These are phyloP conservation scores for Microplitis demolitor DNA, from an alignment of 1,140 invertebrate genomes.

Conservation along the genomic window DNA sequence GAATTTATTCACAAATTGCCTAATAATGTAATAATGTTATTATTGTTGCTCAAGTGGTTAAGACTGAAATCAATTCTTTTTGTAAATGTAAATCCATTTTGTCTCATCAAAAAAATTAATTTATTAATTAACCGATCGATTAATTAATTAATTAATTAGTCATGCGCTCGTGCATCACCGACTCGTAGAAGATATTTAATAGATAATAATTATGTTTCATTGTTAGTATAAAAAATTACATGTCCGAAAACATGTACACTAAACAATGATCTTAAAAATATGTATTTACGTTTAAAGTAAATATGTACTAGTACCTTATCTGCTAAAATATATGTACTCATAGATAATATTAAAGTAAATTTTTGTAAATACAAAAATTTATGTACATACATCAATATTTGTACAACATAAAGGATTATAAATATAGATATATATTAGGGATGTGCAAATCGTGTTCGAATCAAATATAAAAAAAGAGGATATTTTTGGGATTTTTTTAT, in stretches of 20 bases:
- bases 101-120: background rate
- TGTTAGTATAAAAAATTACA: background rate
- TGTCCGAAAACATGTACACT: too few relatives aligned
- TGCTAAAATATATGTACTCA: background rate
- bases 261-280: too few relatives aligned
- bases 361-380: slow-evolving; percentile 19
- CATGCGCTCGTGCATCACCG: too few relatives aligned
- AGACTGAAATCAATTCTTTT: slow-evolving; percentile 24
- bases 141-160: too few relatives aligned
- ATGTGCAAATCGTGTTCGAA: too few relatives aligned
- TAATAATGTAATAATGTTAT: background rate
- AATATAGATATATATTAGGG: too few relatives aligned
- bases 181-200: too few relatives aligned
- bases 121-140: background rate
- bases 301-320: background rate
- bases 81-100: slow-evolving; percentile 12
- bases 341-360: slow-evolving; percentile 11
- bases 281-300: background rate
- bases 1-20: slow-evolving; percentile 1
- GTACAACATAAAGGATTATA: slow-evolving; percentile 25
- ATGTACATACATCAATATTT: slow-evolving; percentile 14
- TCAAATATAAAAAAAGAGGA: too few relatives aligned
- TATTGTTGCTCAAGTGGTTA: slow-evolving; percentile 30
- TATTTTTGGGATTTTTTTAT: too few relatives aligned
- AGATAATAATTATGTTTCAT: too few relatives aligned